Conservation (phyloP, 2,888 invertebrate genomes). For the Oithona nana region DNA sequence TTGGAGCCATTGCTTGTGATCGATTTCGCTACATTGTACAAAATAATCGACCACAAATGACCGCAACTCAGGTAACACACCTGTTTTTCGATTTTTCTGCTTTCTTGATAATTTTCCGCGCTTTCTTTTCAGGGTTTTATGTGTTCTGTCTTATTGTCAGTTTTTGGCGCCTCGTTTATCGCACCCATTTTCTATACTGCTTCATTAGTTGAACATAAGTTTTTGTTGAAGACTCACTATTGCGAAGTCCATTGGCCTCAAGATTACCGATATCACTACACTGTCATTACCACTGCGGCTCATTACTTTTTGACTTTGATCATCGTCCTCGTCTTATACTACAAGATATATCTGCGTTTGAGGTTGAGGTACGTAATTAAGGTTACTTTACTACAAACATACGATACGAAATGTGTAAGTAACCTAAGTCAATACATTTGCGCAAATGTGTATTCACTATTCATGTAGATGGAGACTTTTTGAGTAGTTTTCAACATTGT, state of each 20-base stretch:
- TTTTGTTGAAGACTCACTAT: not conserved
- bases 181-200: not conserved
- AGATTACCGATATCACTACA: not conserved
- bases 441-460: too few species aligned
- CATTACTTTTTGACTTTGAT: not conserved
- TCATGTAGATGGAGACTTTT: too few species aligned
- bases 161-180: not conserved
- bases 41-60: not conserved
- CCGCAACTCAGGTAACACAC: not conserved
- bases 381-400: too few species aligned
- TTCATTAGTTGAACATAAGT: not conserved
- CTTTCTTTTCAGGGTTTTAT: not conserved
- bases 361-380: not conserved
- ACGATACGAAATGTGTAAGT: too few species aligned
- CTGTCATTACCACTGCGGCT: not conserved
- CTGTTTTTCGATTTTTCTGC: not conserved
- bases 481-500: too few species aligned
- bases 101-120: not conserved
- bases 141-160: not conserved
- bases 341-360: not conserved
- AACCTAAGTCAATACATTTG: too few species aligned
- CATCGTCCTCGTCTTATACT: not conserved
- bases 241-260: not conserved
- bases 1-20: constrained; percentile 6
- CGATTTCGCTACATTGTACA: constrained; percentile 6